Conservation (phyloP, 2,888 invertebrate genomes). For the Fabriciana adippe region DNA sequence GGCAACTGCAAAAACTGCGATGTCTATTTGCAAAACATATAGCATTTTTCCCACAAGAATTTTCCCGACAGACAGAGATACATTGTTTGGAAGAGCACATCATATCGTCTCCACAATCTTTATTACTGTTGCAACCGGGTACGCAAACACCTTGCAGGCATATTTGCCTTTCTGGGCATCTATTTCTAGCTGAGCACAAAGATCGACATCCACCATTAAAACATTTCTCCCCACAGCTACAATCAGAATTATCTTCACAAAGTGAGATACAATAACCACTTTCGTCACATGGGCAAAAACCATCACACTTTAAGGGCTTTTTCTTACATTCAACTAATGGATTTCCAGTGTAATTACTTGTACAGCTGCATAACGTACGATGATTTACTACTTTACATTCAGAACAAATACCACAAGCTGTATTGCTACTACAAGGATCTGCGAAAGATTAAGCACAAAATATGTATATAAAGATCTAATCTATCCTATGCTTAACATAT, state of each 20-base stretch:
- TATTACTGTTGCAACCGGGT: conserved; percentile 90
- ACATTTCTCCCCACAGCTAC: conserved; percentile 92
- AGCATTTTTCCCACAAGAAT: conserved; percentile 91
- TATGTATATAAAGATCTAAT: background rate
- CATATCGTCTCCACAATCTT: conserved; percentile 90
- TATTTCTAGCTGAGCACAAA: conserved; percentile 85
- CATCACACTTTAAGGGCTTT: conserved; percentile 88
- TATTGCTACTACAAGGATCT: conserved; percentile 90
- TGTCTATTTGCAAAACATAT: conserved; percentile 90
- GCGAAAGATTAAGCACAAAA: conserved; percentile 43
- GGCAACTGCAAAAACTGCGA: conserved; percentile 92
- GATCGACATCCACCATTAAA: conserved; percentile 87
- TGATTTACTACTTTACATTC: conserved; percentile 92
- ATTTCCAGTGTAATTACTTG: conserved; percentile 90
- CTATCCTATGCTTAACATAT: background rate
- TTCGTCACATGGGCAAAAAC: conserved; percentile 90
- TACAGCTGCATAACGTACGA: conserved; percentile 92
- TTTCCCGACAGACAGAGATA: conserved; percentile 85
- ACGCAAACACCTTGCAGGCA: conserved; percentile 88
- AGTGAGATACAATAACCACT: conserved; percentile 89
- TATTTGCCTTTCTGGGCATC: conserved; percentile 89
- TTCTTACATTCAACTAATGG: conserved; percentile 89
- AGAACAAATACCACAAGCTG: conserved; percentile 92
- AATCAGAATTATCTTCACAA: conserved; percentile 86
- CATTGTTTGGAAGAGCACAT: conserved; percentile 87